Conservation (phyloP, 2,797 vertebrate species). For the Champsocephalus gunnari region DNA sequence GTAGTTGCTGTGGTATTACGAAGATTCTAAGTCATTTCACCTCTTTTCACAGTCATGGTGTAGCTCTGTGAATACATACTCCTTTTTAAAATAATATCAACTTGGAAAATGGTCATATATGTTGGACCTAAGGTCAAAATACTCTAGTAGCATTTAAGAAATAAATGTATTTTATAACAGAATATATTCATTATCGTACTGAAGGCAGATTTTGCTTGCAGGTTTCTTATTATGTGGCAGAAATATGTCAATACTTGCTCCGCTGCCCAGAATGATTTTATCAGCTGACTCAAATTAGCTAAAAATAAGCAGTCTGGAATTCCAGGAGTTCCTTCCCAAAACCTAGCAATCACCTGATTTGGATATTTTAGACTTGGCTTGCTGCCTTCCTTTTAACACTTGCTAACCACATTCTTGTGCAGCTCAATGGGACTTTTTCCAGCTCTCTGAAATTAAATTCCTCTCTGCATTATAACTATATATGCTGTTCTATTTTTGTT, state of each 20-base stretch:
- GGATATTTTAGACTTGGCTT: conserved; percentile 56
- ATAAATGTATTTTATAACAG: neutral
- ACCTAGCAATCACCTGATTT: conserved; percentile 70
- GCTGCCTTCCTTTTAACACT: conserved; percentile 49
- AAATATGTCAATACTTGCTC: conserved; percentile 77
- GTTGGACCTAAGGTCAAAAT: conserved; percentile 18
- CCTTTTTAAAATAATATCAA: conserved; percentile 26
- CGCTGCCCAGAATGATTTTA: conserved; percentile 72
- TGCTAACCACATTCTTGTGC: conserved; percentile 54
- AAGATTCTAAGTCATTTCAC: conserved; percentile 60
- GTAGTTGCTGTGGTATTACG: conserved; percentile 66
- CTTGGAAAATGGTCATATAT: conserved; percentile 23
- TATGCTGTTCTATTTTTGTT: conserved; percentile 1
- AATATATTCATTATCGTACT: conserved; percentile 26
- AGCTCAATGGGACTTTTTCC: conserved; percentile 61
- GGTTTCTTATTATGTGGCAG: conserved; percentile 58
- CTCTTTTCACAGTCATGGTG: conserved; percentile 8
- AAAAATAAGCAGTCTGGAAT: conserved; percentile 82
- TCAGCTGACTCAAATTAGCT: conserved; percentile 82
- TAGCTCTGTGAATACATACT: conserved; percentile 14
- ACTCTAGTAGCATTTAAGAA: neutral
- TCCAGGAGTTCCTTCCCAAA: conserved; percentile 68
- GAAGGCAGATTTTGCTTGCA: conserved; percentile 49
- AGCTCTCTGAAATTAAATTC: conserved; percentile 55
- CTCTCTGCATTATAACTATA: conserved; percentile 44